Conservation (phyloP, 2,888 invertebrate species). For the Rhagophthalmus giganteus region DNA sequence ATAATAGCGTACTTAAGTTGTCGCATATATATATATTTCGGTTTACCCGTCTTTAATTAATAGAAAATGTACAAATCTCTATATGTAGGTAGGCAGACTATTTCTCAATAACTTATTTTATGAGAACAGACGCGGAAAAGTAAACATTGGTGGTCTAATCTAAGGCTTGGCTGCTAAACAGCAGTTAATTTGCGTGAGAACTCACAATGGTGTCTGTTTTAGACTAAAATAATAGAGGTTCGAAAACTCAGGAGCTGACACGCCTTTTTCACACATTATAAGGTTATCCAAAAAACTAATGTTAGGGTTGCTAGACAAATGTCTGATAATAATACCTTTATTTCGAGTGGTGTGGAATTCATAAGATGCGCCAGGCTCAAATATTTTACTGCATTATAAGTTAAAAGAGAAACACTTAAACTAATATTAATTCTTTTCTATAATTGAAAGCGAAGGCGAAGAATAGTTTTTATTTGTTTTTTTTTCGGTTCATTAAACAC, state of each 20-base stretch:
- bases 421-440: no score
- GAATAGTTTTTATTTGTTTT: no score
- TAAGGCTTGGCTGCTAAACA: slow-evolving; percentile 46
- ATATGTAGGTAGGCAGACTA: not conserved
- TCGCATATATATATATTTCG: no score
- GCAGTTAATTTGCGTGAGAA: slow-evolving; percentile 48
- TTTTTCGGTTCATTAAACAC: no score
- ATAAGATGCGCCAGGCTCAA: no score
- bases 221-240: slow-evolving; percentile 35
- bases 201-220: slow-evolving; percentile 37
- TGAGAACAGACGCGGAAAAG: slow-evolving; percentile 34
- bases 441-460: no score
- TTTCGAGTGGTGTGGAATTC: slow-evolving; percentile 10
- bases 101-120: slow-evolving; percentile 16
- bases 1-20: no score
- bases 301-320: slow-evolving; percentile 6
- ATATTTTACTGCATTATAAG: no score
- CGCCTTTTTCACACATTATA: slow-evolving; percentile 47
- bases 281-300: slow-evolving; percentile 18
- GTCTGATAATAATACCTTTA: slow-evolving; percentile 14
- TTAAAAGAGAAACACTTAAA: no score
- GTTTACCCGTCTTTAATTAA: not conserved
- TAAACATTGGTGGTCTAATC: slow-evolving; percentile 41
- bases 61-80: not conserved
- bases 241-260: slow-evolving; percentile 38